Evolutionary conservation across 2,888 invertebrate species (phyloP).

Genomic region (Dryomyza anilis): DNA sequence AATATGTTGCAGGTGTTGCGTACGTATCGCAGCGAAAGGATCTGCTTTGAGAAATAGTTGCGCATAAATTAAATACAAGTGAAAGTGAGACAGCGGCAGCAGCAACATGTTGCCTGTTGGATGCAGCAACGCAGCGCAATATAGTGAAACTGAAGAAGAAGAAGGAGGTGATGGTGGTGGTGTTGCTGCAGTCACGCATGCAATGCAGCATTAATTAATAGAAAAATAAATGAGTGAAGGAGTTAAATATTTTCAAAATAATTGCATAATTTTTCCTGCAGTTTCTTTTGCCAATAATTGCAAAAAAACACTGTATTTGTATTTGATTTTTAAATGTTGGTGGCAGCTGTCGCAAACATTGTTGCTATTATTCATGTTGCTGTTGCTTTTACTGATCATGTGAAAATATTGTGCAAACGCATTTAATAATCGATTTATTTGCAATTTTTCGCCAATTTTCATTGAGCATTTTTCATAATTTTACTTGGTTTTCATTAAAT

Average conservation of each 20-base stretch:
- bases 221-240: too few species aligned
- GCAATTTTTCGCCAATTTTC: not conserved
- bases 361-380: not conserved
- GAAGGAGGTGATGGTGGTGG: not conserved
- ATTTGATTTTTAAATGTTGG: too few species aligned
- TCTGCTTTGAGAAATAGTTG: not conserved
- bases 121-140: not conserved
- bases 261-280: too few species aligned
- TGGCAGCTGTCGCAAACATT: not conserved
- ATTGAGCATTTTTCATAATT: not conserved
- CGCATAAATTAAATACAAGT: conserved; percentile 5
- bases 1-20: not conserved
- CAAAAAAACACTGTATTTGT: too few species aligned
- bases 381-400: not conserved
- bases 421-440: not conserved
- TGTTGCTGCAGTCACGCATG: not conserved
- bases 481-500: not conserved
- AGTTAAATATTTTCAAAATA: too few species aligned
- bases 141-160: not conserved
- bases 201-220: not conserved
- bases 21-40: not conserved
- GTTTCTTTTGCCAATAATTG: too few species aligned
- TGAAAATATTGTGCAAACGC: not conserved
- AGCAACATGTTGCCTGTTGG: not conserved
- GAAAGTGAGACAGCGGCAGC: conserved; percentile 5